Percentiles rank a stretch among this genome's conserved stretches.
Conservation (phyloP, 2,888 invertebrate species). For the Herminia tarsipennalis region DNA sequence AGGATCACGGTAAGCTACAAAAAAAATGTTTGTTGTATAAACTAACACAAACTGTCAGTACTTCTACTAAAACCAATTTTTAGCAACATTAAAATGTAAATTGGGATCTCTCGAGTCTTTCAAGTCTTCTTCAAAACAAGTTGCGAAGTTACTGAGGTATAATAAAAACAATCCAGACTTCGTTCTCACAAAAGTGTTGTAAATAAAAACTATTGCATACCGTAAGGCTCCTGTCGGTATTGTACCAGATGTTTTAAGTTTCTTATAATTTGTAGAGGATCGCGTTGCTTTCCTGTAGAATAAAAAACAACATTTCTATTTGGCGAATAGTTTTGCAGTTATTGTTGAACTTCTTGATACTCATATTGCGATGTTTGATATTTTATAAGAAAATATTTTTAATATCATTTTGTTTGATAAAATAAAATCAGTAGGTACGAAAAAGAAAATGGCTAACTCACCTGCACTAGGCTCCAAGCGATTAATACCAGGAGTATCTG, state of each 20-base stretch:
- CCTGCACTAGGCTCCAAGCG: slow-evolving; percentile 66
- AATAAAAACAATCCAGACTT: slow-evolving; percentile 37
- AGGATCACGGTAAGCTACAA: slow-evolving; percentile 65
- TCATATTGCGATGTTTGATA: too few species aligned
- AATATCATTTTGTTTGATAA: too few species aligned
- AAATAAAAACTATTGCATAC: slow-evolving; percentile 57
- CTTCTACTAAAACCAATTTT: slow-evolving; percentile 30
- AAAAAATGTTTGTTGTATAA: slow-evolving; percentile 21
- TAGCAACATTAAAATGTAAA: slow-evolving; percentile 39
- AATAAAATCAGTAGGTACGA: too few species aligned
- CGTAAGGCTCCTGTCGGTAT: slow-evolving; percentile 71
- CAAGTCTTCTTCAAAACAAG: too few species aligned
- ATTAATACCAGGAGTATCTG: slow-evolving; percentile 75
- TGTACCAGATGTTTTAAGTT: slow-evolving; percentile 74
- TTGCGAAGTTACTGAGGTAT: slow-evolving; percentile 24
- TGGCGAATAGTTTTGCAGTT: too few species aligned
- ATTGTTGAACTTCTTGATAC: too few species aligned
- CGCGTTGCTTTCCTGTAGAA: slow-evolving; percentile 71
- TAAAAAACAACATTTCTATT: slow-evolving; percentile 21
- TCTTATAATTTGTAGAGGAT: slow-evolving; percentile 73
- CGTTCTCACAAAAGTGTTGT: slow-evolving; percentile 30
- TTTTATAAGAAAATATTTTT: too few species aligned
- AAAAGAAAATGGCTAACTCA: too few species aligned
- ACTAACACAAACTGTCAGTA: slow-evolving; percentile 9
- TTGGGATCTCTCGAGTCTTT: slow-evolving; percentile 27